Percentiles rank a stretch among this genome's conserved stretches.
Evolutionary conservation across 2,113 vertebrate species (phyloP).

Genomic region (Epinephelus moara): DNA sequence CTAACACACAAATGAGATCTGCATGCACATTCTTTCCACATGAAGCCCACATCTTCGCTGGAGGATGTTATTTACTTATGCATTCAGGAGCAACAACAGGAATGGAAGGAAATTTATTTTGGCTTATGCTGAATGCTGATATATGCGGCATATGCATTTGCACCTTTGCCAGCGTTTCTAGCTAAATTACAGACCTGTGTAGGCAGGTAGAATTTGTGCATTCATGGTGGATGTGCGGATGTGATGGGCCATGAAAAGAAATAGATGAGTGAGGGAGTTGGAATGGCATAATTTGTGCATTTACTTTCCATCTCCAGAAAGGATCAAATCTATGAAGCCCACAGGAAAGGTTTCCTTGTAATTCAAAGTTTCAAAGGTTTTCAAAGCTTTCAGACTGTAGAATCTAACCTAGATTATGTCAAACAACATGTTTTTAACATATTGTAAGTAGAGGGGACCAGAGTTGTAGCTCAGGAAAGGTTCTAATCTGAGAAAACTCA

Average conservation of each 20-base stretch:
- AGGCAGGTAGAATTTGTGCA: conserved; percentile 51
- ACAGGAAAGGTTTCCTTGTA: conserved; percentile 18
- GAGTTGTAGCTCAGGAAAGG: conserved; percentile 10
- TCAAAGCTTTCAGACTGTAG: conserved; percentile 1
- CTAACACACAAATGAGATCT: conserved; percentile 44
- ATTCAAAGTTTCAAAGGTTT: conserved; percentile 25
- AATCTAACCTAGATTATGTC: background rate
- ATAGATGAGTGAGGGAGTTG: background rate
- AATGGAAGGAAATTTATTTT: conserved; percentile 47
- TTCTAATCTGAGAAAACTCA: conserved; percentile 48
- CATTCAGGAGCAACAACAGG: conserved; percentile 53
- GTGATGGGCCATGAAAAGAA: background rate
- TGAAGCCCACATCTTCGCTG: conserved; percentile 24
- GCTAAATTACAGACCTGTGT: conserved; percentile 62
- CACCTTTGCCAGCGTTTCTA: conserved; percentile 58
- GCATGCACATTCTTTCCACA: conserved; percentile 61
- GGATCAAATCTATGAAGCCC: background rate
- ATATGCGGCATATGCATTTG: conserved; percentile 38
- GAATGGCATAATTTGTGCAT: background rate
- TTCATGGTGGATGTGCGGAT: conserved; percentile 1
- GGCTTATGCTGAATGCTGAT: conserved; percentile 29
- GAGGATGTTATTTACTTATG: conserved; percentile 52
- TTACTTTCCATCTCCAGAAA: background rate
- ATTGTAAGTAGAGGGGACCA: conserved; percentile 43
- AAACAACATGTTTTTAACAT: conserved; percentile 4